Percentiles rank a stretch among this genome's conserved stretches.
Evolutionary conservation across 2,888 invertebrate species (phyloP).

Genomic region (Protula sp.): DNA sequence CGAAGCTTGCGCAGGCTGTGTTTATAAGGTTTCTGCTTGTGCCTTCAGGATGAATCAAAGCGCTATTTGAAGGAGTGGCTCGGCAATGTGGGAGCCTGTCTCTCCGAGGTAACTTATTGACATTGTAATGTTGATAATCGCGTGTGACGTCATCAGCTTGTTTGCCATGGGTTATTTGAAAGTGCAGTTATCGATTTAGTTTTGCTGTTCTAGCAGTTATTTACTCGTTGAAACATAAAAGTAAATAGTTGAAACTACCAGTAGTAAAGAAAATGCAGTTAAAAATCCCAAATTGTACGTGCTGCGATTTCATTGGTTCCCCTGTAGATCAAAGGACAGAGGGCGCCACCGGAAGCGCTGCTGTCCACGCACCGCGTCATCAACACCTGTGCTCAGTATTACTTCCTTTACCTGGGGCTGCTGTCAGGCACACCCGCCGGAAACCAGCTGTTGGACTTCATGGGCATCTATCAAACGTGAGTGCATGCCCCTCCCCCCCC

Average conservation of each 20-base stretch:
- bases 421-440: constrained; percentile 57
- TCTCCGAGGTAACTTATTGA: neutral
- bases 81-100: constrained; percentile 75
- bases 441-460: constrained; percentile 64
- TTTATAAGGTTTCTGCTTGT: too few species aligned
- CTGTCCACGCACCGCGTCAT: constrained; percentile 52
- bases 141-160: too few species aligned
- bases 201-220: too few species aligned
- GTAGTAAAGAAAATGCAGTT: too few species aligned
- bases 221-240: too few species aligned
- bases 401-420: constrained; percentile 88
- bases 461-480: constrained; percentile 71
- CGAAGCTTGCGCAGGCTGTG: too few species aligned
- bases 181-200: too few species aligned
- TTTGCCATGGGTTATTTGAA: too few species aligned
- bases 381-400: constrained; percentile 86
- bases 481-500: constrained; percentile 82
- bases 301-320: too few species aligned
- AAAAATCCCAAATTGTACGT: too few species aligned
- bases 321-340: constrained; percentile 1
- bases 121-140: too few species aligned
- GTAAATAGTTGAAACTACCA: too few species aligned
- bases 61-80: constrained; percentile 73
- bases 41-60: constrained; percentile 59
- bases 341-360: constrained; percentile 28